Conservation (phyloP, 2,888 invertebrate species). For the Aphodius sticticus region DNA sequence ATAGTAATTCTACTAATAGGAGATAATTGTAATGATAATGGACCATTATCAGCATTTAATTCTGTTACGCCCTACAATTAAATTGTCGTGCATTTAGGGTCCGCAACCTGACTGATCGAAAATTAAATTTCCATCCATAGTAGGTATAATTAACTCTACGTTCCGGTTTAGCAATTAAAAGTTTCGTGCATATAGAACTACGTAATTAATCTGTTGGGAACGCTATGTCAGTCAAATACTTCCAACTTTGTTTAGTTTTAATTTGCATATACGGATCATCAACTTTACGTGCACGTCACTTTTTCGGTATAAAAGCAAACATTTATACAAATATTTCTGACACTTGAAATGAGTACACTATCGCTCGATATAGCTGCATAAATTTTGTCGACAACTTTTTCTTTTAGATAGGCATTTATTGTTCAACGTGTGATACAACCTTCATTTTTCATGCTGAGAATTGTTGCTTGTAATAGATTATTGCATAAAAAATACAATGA, state of each 20-base stretch:
- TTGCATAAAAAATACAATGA: neutral
- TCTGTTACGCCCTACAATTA: neutral
- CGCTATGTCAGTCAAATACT: neutral
- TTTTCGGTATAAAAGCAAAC: neutral
- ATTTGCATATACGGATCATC: neutral
- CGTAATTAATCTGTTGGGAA: neutral
- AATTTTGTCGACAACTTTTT: neutral
- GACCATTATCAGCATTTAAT: neutral
- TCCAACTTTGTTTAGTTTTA: neutral
- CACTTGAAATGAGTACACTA: neutral
- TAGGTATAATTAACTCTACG: neutral
- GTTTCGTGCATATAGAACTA: neutral
- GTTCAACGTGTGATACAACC: neutral
- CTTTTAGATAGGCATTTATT: neutral
- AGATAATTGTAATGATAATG: too few relatives aligned
- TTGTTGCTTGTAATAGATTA: neutral
- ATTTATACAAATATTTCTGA: neutral
- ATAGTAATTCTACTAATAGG: too few relatives aligned
- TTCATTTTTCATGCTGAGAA: neutral
- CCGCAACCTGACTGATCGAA: neutral
- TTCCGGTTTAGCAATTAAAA: neutral
- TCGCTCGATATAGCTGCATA: neutral
- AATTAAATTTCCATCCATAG: neutral
- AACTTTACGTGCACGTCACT: neutral
- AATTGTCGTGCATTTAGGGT: neutral